phyloP scores from a whole-genome alignment of 2,797 vertebrate genomes.

The Champsocephalus gunnari region DNA sequence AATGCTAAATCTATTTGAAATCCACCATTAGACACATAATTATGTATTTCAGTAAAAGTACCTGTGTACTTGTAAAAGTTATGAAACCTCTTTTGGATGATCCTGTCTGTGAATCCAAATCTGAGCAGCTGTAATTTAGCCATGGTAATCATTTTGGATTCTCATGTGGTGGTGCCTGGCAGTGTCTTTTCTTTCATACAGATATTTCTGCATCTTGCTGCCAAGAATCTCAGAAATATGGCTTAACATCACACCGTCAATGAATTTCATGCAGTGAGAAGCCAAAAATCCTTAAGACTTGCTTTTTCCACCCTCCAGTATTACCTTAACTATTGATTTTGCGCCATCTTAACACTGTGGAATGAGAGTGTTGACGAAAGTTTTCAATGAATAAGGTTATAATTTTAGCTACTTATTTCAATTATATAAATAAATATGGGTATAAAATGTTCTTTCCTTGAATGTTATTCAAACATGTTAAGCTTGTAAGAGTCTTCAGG shows the following conservation, averaged over 20 bases:
- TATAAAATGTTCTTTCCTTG: slow-evolving; percentile 45
- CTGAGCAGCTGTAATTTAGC: slow-evolving; percentile 47
- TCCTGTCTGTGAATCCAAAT: slow-evolving; percentile 39
- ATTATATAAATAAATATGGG: slow-evolving; percentile 59
- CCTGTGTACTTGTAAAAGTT: slow-evolving; percentile 39
- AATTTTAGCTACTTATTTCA: slow-evolving; percentile 45
- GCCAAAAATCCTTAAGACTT: slow-evolving; percentile 39
- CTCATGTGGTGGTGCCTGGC: slow-evolving; percentile 40
- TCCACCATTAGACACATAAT: not conserved
- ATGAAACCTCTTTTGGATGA: slow-evolving; percentile 29
- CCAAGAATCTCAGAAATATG: slow-evolving; percentile 53
- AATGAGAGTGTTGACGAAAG: slow-evolving; percentile 9
- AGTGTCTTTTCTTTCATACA: slow-evolving; percentile 21
- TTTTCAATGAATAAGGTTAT: slow-evolving; percentile 12
- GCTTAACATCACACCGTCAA: slow-evolving; percentile 46
- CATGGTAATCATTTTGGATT: slow-evolving; percentile 58
- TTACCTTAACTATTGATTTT: slow-evolving; percentile 39
- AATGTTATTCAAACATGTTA: slow-evolving; percentile 62
- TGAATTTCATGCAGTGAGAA: slow-evolving; percentile 24
- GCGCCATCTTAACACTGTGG: slow-evolving; percentile 10
- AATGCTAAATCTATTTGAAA: slow-evolving; percentile 1
- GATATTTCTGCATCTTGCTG: slow-evolving; percentile 37
- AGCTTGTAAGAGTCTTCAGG: slow-evolving; percentile 60
- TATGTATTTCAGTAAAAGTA: slow-evolving; percentile 36
- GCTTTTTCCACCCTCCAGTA: slow-evolving; percentile 21